A percentile compares a stretch with the other conserved stretches of the same genome.
Conservation (phyloP, 2,113 vertebrate genomes). For the Notarius quadriscutis region DNA sequence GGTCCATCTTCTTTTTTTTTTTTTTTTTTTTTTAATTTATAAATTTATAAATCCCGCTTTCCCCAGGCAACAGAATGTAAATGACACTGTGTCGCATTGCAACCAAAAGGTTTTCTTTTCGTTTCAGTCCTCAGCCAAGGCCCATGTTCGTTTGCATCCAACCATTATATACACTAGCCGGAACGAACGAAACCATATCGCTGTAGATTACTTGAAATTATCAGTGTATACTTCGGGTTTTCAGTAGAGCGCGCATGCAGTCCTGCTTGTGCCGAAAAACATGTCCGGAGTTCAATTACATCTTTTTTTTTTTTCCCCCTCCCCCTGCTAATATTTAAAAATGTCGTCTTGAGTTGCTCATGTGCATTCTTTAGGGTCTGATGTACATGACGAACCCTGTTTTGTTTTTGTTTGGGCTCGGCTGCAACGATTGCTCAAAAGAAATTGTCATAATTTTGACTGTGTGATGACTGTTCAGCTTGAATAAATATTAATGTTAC, state of each 20-base stretch:
- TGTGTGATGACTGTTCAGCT: background rate
- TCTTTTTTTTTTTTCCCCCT: conserved; percentile 22
- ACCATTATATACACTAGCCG: background rate
- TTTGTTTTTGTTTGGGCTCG: conserved; percentile 61
- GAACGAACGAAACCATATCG: background rate
- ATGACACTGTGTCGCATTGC: conserved; percentile 51
- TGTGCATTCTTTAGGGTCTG: conserved; percentile 55
- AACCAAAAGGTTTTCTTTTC: conserved; percentile 38
- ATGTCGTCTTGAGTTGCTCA: conserved; percentile 52
- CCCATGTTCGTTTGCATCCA: conserved; percentile 7
- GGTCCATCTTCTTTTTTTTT: background rate
- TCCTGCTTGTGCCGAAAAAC: conserved; percentile 52
- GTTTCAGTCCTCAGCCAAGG: conserved; percentile 25
- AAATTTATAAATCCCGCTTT: conserved; percentile 35
- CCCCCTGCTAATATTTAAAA: background rate
- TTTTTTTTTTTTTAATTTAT: no score
- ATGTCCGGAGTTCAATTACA: background rate
- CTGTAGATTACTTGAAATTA: conserved; percentile 51
- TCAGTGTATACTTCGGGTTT: conserved; percentile 55
- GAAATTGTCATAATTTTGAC: conserved; percentile 60
- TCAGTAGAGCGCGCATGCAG: conserved; percentile 61
- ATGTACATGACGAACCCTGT: conserved; percentile 44
- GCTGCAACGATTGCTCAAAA: conserved; percentile 64
- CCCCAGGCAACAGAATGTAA: conserved; percentile 56
- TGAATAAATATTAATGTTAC: no score